A percentile compares a stretch with the other conserved stretches of the same genome.
These are phyloP conservation scores for Gymnogyps californianus DNA, from an alignment of 2,113 vertebrate species.

Conservation along the genomic window DNA sequence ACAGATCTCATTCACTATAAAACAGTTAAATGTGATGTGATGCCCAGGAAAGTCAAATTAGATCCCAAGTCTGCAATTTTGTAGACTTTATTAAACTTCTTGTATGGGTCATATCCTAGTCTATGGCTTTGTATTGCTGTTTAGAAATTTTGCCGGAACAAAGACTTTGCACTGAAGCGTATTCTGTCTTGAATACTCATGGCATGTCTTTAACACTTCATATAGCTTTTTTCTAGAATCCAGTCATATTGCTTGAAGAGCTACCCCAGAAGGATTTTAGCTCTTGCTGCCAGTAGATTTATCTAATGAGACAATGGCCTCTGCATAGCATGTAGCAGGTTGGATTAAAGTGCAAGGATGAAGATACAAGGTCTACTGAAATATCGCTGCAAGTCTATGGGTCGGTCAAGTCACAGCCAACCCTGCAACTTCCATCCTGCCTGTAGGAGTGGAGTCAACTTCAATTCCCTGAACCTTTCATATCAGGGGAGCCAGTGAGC, in stretches of 20 bases:
- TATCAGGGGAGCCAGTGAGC: background rate
- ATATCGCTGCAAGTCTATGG: fast-evolving
- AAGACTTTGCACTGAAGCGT: background rate
- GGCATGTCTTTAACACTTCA: background rate
- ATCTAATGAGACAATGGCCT: background rate
- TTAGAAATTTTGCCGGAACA: background rate
- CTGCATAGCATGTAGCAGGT: background rate
- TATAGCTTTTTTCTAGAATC: background rate
- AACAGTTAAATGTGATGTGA: background rate
- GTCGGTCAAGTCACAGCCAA: background rate
- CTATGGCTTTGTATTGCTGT: background rate
- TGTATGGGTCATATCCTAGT: background rate
- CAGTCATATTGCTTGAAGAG: background rate
- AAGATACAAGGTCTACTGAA: background rate
- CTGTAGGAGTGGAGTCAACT: background rate
- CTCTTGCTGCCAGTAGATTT: background rate
- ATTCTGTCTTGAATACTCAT: background rate
- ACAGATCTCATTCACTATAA: background rate
- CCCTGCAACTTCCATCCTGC: background rate
- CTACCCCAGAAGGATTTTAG: background rate
- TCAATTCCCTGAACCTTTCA: background rate
- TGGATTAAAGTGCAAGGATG: background rate
- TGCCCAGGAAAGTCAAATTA: background rate
- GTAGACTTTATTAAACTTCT: background rate
- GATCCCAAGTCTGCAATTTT: background rate